These are phyloP conservation scores for Monodelphis domestica DNA, from an alignment of 2,797 vertebrate genomes.

Conservation along the genomic window DNA sequence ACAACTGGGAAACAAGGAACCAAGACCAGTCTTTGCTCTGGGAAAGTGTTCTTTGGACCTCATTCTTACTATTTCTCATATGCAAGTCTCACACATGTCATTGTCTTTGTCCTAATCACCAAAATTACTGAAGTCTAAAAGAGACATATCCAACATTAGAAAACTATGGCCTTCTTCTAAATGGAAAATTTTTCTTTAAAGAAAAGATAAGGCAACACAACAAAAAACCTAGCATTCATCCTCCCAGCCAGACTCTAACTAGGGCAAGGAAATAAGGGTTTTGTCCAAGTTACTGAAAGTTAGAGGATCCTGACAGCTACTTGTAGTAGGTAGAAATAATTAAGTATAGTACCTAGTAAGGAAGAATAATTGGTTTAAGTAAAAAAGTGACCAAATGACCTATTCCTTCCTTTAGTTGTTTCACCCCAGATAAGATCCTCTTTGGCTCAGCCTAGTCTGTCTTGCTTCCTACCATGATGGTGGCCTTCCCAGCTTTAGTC, in stretches of 20 bases:
- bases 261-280: neutral
- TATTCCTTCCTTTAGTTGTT: neutral
- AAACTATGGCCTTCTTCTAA: neutral
- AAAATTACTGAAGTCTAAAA: neutral
- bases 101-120: neutral
- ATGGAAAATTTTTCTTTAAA: neutral
- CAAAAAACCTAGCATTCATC: neutral
- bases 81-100: neutral
- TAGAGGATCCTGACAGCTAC: neutral
- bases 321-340: neutral
- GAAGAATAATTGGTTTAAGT: neutral
- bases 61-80: neutral
- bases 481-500: neutral
- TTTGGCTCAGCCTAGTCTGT: neutral
- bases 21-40: neutral
- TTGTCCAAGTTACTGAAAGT: neutral
- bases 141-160: neutral
- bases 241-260: neutral
- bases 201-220: neutral
- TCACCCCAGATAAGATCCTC: neutral
- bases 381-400: neutral
- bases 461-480: neutral
- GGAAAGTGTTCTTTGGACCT: neutral
- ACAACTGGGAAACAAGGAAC: neutral
- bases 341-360: neutral